Base-by-base conservation (phyloP, 2,888 invertebrate species). In the Drosophila subsilvestris region DNA sequence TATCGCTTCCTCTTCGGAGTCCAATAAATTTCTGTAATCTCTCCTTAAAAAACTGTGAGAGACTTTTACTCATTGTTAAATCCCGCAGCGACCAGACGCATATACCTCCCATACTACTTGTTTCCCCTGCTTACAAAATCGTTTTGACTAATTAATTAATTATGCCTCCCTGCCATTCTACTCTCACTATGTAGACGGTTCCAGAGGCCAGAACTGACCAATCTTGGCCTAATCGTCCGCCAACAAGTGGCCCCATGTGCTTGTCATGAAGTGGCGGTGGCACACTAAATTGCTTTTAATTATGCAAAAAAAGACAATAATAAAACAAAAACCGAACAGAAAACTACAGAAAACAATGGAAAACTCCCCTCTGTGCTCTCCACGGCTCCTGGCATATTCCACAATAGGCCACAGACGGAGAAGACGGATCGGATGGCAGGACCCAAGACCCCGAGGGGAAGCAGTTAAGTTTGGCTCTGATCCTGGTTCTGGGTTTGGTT, bases 251-350 rank as follows among this genome's bases (percentile, higher is more conserved):
- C 17, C 51, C 62, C 6, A 25, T 25, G 25, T 65, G 65, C 72
- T 50, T n/a, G 14, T 63, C 72, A 27, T 27, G 27, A 27, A 80
- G 82, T 80, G 82, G 48, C 53, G 85, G 82, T 85, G 79, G 45
- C 55, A 59, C 76, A 60, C 60, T 62, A 72, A 72, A 60, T 57
- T 74, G 73, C 74, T 77, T 59, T 80, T 79, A 80, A 80, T 80
- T 80, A 85, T 85, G 78, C 8, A 27, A 17, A 17, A 42, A 12
- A 60, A 61, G 44, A 68, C 42, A 69, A 65, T 47, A 59, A 54
- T 29, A 53, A 58, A 68, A 69, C 51, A 67, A 58, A 66, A 32
- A 25, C 9, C 70, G 49, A 37, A 37, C 54, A 63, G 55, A 29
- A 20, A 29, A 55, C 20, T 37, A 68, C 56, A 8, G 8, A 27